Conservation (phyloP, 1,140 invertebrate genomes). For the Trichoplusia ni region DNA sequence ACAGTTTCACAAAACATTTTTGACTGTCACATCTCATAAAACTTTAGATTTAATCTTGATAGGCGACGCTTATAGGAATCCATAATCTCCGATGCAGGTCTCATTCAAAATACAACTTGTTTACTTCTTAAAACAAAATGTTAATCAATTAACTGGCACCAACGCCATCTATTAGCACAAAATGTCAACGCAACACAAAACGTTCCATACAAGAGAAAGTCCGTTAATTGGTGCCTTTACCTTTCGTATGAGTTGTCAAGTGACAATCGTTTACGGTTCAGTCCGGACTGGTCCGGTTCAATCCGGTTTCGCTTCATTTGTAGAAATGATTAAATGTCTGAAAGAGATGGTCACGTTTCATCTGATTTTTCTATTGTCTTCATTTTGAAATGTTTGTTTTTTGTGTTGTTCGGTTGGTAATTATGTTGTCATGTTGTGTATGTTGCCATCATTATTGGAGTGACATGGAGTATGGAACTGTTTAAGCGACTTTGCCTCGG, state of each 20-base stretch:
- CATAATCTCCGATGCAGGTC: too few relatives aligned
- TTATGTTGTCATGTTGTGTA: too few relatives aligned
- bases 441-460: too few relatives aligned
- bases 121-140: too few relatives aligned
- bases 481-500: too few relatives aligned
- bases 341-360: neutral
- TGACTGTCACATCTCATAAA: neutral
- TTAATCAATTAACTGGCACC: neutral
- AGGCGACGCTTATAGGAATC: too few relatives aligned
- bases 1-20: too few relatives aligned
- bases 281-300: neutral
- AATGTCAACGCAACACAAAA: constrained; percentile 10
- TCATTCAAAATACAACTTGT: too few relatives aligned
- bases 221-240: constrained; percentile 20
- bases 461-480: too few relatives aligned
- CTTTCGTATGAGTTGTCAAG: neutral
- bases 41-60: neutral
- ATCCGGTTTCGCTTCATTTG: constrained; percentile 1
- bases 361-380: neutral
- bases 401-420: too few relatives aligned
- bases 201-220: constrained; percentile 18
- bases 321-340: neutral
- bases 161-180: constrained; percentile 1
- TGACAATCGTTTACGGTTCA: neutral
- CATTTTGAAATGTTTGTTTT: too few relatives aligned